Evolutionary conservation across 2,113 vertebrate genomes (phyloP), one percentile per base, ranked within the genome.

Genomic region (Neodontobutis hainanensis): DNA sequence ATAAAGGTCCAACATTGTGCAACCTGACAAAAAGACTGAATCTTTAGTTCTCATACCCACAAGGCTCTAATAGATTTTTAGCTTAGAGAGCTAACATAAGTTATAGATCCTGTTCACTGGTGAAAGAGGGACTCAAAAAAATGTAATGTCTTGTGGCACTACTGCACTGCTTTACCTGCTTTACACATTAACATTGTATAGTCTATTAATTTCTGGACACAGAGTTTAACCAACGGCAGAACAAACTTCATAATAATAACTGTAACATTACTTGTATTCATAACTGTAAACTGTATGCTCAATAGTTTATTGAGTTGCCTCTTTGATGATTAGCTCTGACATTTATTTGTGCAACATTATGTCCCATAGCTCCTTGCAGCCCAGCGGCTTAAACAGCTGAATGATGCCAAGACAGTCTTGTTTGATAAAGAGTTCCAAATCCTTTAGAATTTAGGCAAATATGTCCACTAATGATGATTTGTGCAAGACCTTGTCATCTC

Each of bases 21-120:
- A 87, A 85, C 82, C 81, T 87, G 86, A 86, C 85, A 84, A 89
- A 91, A 89, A 84, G 70, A 85, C 84, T 77, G 88, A 90, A 90
- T 91, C 88, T 90, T 85, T 85, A 87, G 82, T 83, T 80, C 76
- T 76, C 62, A 65, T 61, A 75, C 75, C 79, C 61, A 74, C 71
- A 52, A 83, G 73, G 76, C 79, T 87, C 68, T 73, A 85, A 89
- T 87, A 88, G 85, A 90, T 88, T 87, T 88, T 85, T 78, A 82
- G 81, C 87, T 87, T 84, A 83, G 70, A 83, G 84, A 84, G 77
- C 80, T 84, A 82, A 87, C 84, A 84, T 80, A 81, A 65, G 69
- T 63, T 78, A 85, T 84, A 81, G 86, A 89, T 91, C 82, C 80
- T 68, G 78, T 76, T 82, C 77, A 71, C 56, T 63, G 66, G 70